Base-by-base conservation (phyloP, 2,888 invertebrate species). In the Augiades crinisus region DNA sequence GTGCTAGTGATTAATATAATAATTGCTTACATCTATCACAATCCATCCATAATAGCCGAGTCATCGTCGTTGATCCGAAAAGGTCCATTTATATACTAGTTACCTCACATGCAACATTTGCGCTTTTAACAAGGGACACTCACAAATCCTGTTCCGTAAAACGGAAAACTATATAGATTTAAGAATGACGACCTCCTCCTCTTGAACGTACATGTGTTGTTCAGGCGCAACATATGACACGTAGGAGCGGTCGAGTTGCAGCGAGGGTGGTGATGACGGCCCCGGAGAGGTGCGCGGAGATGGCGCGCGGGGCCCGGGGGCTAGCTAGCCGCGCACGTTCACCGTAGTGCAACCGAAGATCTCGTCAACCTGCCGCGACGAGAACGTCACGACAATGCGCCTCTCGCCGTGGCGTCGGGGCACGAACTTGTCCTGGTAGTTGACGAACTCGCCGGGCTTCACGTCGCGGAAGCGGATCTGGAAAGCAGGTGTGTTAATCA, bases 321-420 rank as follows among this genome's bases (percentile, higher is more conserved):
- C 81, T 73, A 70, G 87, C 87, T 88, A 90, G 84, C 88, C 90
- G 60, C 87, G 85, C 74, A 91, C 90, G 51, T 77, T 83, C 65
- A 92, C 89, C 57, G 74, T 86, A 5, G 88, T 88, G 60, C 91
- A 90, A 45, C 93, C 93, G 62, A 87, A 87, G 70, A 93, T 90
- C 75, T 93, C 93, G 71, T 92, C 91, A 53, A 94, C 79, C 78
- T 93, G 92, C 51, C 91, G 88, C 24, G 93, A 93, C 47, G 91
- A 92, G 82, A 94, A 94, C 33, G 92, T 91, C 55, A 91, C 93
- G 14, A 93, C 92, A 58, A 94, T 88, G 65, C 91, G 92, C n/a
- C 91, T 80, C 65, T 92, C 90, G 5, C 94, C 94, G 38, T 84
- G 76, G 45, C 91, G 84, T 19, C 90, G 87, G 0, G 93, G 92